Evolutionary conservation across 2,113 vertebrate species (phyloP), one percentile per base, ranked within the genome.

Genomic region (Ictalurus punctatus): DNA sequence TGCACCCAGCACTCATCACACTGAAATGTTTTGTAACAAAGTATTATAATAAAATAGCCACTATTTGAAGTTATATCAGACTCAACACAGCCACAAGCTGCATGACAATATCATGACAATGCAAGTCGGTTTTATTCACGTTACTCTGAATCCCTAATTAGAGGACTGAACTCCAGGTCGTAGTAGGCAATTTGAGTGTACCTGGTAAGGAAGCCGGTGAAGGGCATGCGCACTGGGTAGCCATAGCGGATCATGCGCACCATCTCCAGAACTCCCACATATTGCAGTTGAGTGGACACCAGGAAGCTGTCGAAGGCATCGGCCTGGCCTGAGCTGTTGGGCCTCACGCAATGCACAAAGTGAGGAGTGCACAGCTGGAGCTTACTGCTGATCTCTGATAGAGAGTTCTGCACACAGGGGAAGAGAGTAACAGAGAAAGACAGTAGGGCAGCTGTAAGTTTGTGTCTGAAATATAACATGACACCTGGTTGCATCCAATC

Each of bases 221-320:
- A 99, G 91, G 96, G 93, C 87, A 98, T 95, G 69, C 97, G 97
- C 61, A 98, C 87, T 0, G 98, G 97, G 92, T 96, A 99, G 25
- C 98, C 98, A 0, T 97, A 96, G 13, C 97, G 97, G 92, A 98
- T 97, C 94, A 96, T 94, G 94, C 95, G 97, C 92, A 99, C 97
- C 97, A 98, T 97, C 90, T 98, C 97, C 84, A 99, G 95, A 67
- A 99, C 97, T 58, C 96, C 96, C 4, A 98, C 96, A 88, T 98
- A 97, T 84, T 98, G 97, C 83, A 99, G 96, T 90, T 99, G 98
- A 40, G 97, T 94, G 7, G 97, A 98, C 90, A 99, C 98, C 78
- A 97, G 97, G 92, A 95, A 94, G 93, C 96, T 96, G 92, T 99
- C 97, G 83, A 99, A 99, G 34, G 90, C 93, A 85, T 97, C 96